These are phyloP conservation scores for Trachythela sp. DNA, from an alignment of 64 coral and sea anemone species.

Conservation along the genomic window DNA sequence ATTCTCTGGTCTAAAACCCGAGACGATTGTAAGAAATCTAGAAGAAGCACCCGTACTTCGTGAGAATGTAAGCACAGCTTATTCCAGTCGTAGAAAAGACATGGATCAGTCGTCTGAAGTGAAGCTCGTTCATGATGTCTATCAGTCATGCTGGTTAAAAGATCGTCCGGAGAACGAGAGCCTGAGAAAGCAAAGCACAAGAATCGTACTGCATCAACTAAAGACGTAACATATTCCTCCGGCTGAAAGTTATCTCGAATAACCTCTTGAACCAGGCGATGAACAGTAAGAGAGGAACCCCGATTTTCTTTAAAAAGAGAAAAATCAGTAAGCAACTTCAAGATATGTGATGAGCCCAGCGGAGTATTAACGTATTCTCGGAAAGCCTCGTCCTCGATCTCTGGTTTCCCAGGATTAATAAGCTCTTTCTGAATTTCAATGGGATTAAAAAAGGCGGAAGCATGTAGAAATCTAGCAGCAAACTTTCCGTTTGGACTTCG, in stretches of 20 bases:
- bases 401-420: constrained; percentile 5
- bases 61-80: neutral
- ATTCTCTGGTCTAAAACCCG: neutral
- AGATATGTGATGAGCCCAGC: neutral
- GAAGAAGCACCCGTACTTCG: neutral
- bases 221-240: neutral
- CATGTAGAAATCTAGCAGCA: neutral
- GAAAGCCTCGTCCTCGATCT: neutral
- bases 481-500: neutral
- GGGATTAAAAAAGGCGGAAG: neutral
- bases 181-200: neutral
- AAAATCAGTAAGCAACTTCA: too few relatives aligned
- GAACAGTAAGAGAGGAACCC: too few relatives aligned
- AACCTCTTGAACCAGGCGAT: neutral
- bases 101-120: neutral
- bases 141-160: neutral
- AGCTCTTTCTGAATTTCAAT: constrained; percentile 46
- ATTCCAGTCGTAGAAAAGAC: neutral
- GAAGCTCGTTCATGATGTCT: neutral
- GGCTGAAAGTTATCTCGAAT: neutral
- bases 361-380: neutral
- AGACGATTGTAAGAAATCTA: neutral
- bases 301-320: too few relatives aligned
- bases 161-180: neutral
- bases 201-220: neutral